Evolutionary conservation across 2,113 vertebrate species (phyloP).

Genomic region (Corythaeola cristata): DNA sequence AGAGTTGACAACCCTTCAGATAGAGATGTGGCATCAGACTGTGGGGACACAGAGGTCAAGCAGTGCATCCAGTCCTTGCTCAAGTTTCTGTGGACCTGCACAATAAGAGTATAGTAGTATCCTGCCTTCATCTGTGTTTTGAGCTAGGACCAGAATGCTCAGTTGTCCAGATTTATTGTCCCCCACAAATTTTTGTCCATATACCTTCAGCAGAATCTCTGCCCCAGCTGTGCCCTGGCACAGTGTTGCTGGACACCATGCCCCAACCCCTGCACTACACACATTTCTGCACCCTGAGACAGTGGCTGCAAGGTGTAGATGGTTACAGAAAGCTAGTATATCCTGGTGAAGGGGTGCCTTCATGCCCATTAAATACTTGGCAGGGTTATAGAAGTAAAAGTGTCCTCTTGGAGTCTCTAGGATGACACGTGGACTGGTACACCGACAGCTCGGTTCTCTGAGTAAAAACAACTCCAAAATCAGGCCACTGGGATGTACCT

Average conservation of each 20-base stretch:
- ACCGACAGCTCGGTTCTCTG: not conserved
- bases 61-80: not conserved
- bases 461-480: not conserved
- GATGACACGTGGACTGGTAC: accelerated
- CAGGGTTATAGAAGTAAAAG: not conserved
- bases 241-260: not conserved
- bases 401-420: not conserved
- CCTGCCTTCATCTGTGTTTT: not conserved
- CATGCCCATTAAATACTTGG: not conserved
- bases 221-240: not conserved
- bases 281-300: not conserved
- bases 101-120: not conserved
- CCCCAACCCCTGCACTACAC: not conserved
- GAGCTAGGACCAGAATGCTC: not conserved
- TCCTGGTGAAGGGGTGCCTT: not conserved
- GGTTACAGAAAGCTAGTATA: not conserved
- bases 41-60: not conserved
- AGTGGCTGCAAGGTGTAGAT: not conserved
- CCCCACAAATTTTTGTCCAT: not conserved
- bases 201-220: not conserved
- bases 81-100: not conserved
- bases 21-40: not conserved
- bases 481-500: not conserved
- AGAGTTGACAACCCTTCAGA: not conserved
- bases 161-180: not conserved